A percentile compares a stretch with the other conserved stretches of the same genome.
Evolutionary conservation across 2,797 vertebrate genomes (phyloP).

Genomic region (Acipenser ruthenus): DNA sequence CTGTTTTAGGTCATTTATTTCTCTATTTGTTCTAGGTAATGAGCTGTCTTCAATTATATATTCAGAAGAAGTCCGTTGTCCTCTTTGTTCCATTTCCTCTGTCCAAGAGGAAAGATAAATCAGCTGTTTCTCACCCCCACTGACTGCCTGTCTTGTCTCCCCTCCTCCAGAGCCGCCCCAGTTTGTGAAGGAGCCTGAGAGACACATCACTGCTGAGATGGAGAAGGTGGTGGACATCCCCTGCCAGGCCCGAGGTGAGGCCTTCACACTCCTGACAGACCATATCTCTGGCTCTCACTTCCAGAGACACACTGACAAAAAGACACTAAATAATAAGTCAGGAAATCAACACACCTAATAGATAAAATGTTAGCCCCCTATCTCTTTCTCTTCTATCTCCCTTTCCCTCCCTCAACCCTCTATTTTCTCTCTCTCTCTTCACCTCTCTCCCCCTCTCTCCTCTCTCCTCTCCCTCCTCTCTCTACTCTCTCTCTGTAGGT

Average conservation of each 20-base stretch:
- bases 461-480: slow-evolving; percentile 12
- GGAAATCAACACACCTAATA: no score
- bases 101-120: no score
- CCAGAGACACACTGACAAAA: neutral
- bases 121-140: neutral
- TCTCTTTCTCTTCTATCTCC: neutral
- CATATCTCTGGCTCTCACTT: neutral
- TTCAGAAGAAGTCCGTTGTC: no score
- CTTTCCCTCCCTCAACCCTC: slow-evolving; percentile 5
- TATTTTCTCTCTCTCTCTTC: slow-evolving; percentile 18
- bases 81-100: no score
- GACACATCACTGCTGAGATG: slow-evolving; percentile 92
- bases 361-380: slow-evolving; percentile 15
- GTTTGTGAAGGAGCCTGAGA: slow-evolving; percentile 82
- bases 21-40: no score
- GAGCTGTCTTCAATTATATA: no score
- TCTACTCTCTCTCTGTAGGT: slow-evolving; percentile 49
- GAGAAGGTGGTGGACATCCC: slow-evolving; percentile 95
- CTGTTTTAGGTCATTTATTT: no score
- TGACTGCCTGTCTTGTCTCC: slow-evolving; percentile 6
- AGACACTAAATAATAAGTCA: no score
- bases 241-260: slow-evolving; percentile 83
- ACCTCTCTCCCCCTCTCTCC: slow-evolving; percentile 11
- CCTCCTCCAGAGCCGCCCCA: slow-evolving; percentile 75
- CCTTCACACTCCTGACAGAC: neutral